These are phyloP conservation scores for Acrocephalus arundinaceus DNA, from an alignment of 2,113 vertebrate genomes.

Conservation along the genomic window DNA sequence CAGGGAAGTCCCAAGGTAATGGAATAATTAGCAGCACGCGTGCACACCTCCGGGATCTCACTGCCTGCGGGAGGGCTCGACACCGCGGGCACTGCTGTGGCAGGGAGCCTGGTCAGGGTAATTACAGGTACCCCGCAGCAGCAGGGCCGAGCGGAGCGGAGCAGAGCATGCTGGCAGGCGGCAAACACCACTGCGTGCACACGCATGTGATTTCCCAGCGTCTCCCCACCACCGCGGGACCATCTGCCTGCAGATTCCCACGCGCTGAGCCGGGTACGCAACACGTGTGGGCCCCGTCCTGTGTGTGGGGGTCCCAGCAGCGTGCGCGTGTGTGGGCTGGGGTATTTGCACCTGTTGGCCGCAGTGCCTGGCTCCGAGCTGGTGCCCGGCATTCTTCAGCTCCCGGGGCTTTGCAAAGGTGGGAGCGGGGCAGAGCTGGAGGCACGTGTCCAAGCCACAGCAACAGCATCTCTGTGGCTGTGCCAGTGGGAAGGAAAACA, in stretches of 20 bases:
- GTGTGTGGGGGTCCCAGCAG: neutral
- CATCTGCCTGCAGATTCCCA: constrained; percentile 27
- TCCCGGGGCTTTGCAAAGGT: neutral
- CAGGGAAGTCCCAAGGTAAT: neutral
- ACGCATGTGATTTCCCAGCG: neutral
- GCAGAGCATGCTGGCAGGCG: neutral
- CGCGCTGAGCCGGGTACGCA: neutral
- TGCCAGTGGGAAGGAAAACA: neutral
- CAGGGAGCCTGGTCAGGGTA: neutral
- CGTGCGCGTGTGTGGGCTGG: accelerated
- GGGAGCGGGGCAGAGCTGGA: neutral
- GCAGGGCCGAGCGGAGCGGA: neutral
- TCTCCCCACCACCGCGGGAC: neutral
- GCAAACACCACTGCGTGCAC: neutral
- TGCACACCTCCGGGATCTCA: neutral
- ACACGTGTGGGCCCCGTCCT: neutral
- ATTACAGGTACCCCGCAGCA: neutral
- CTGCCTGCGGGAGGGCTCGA: neutral
- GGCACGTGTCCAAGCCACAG: neutral
- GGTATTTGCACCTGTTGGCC: neutral
- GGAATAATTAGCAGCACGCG: neutral
- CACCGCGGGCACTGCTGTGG: neutral
- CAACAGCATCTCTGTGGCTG: neutral
- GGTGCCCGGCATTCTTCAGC: neutral
- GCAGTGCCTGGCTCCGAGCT: neutral